Percentiles rank a stretch among this genome's conserved stretches.
These are phyloP conservation scores for Sebastes aleutianus DNA, from an alignment of 2,797 vertebrate species.

Conservation along the genomic window DNA sequence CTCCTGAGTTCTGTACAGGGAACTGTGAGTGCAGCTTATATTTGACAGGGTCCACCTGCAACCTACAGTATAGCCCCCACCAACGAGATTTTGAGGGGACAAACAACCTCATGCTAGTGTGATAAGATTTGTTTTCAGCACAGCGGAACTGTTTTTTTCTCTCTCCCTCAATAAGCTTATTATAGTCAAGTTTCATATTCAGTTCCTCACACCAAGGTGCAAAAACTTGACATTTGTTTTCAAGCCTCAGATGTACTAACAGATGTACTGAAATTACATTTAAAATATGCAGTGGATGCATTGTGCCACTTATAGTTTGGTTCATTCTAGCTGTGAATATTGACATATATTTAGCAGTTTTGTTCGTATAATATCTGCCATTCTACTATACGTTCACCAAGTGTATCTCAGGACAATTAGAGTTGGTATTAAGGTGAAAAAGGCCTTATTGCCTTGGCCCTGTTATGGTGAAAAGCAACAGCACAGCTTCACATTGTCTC, in stretches of 20 bases:
- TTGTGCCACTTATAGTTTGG: neutral
- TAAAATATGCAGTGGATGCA: neutral
- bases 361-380: neutral
- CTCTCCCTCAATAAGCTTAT: neutral
- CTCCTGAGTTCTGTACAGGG: slow-evolving; percentile 6
- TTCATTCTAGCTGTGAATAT: neutral
- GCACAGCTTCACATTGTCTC: neutral
- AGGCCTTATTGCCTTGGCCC: neutral
- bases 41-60: slow-evolving; percentile 3
- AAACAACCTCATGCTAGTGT: neutral
- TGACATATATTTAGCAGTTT: neutral
- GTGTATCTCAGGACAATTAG: neutral
- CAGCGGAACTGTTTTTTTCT: neutral
- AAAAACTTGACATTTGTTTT: neutral
- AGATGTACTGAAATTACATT: neutral
- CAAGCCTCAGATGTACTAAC: neutral
- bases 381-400: neutral
- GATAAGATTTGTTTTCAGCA: slow-evolving; percentile 27
- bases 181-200: slow-evolving; percentile 33
- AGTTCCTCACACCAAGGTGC: slow-evolving; percentile 30
- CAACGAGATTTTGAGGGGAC: neutral
- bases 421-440: neutral
- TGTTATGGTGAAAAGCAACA: neutral
- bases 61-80: slow-evolving; percentile 5
- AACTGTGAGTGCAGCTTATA: slow-evolving; percentile 28